Evolutionary conservation across 2,113 vertebrate genomes (phyloP).

Genomic region (Rhinoptilus africanus): DNA sequence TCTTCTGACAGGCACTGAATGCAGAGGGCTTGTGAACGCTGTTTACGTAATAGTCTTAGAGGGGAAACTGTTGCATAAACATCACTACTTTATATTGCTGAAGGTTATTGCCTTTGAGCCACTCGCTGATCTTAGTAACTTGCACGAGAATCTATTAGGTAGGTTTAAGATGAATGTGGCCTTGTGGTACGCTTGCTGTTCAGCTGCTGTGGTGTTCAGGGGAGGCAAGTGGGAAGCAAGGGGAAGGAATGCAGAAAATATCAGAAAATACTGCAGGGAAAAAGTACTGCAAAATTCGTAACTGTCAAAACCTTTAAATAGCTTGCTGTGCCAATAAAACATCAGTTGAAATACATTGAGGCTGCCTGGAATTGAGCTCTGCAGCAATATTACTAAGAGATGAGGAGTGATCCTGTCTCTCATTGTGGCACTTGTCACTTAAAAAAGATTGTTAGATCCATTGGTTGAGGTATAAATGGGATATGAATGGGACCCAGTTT

Average conservation of each 20-base stretch:
- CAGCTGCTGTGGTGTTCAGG: background rate
- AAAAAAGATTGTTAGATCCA: background rate
- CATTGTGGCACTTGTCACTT: background rate
- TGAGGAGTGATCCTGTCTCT: background rate
- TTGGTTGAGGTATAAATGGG: background rate
- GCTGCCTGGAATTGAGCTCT: no score
- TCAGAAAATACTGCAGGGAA: background rate
- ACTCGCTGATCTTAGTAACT: background rate
- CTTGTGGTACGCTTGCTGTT: background rate
- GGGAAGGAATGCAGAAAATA: background rate
- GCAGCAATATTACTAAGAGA: background rate
- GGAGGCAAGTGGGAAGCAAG: background rate
- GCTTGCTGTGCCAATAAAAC: background rate
- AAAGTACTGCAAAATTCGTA: background rate
- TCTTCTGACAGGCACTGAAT: background rate
- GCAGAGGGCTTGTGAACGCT: background rate
- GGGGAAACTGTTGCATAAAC: background rate
- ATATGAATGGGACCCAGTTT: background rate
- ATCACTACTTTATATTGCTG: background rate
- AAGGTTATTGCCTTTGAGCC: background rate
- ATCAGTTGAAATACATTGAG: background rate
- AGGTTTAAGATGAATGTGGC: background rate
- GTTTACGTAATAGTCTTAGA: background rate
- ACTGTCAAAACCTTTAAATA: slow-evolving; percentile 43
- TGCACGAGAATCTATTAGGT: background rate